Conservation (phyloP, 37 sponge, comb jelly and placozoan genomes). For the Chondrosia reniformis region DNA sequence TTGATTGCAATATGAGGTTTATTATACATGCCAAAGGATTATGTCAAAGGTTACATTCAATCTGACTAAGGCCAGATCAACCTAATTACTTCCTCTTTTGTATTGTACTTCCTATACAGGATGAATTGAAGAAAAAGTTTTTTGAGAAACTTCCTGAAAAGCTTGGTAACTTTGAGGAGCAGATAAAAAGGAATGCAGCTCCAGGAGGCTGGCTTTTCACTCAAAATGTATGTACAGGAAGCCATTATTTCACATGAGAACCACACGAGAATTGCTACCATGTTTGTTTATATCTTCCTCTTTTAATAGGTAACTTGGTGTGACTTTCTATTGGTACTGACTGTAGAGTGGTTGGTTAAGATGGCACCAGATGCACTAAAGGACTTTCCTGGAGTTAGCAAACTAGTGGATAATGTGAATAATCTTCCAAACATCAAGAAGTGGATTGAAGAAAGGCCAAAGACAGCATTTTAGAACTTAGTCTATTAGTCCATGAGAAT, state of each 20-base stretch:
- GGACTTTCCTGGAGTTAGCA: constrained; percentile 4
- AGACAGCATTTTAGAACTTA: background rate
- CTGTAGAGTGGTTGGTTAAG: background rate
- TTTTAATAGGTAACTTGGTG: background rate
- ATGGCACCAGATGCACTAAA: background rate
- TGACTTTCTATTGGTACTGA: background rate
- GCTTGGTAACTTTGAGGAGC: background rate
- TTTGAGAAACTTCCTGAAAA: background rate
- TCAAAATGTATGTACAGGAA: background rate
- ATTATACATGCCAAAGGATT: too few species aligned
- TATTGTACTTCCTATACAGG: too few species aligned
- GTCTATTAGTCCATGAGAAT: too few species aligned
- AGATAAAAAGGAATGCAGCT: too few species aligned
- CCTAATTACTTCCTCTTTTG: too few species aligned
- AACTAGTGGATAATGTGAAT: background rate
- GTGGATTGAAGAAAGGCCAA: constrained; percentile 23
- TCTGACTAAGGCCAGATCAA: too few species aligned
- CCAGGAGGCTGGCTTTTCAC: too few species aligned
- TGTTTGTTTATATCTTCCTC: background rate
- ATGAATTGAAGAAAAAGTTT: too few species aligned
- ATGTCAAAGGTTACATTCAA: too few species aligned
- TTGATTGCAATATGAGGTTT: too few species aligned
- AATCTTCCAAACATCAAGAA: constrained; percentile 8
- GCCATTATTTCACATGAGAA: background rate
- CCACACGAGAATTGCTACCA: background rate